Evolutionary conservation across 1,140 invertebrate genomes (phyloP), one percentile per base, ranked within the genome.

Genomic region (Andricus grossulariae): DNA sequence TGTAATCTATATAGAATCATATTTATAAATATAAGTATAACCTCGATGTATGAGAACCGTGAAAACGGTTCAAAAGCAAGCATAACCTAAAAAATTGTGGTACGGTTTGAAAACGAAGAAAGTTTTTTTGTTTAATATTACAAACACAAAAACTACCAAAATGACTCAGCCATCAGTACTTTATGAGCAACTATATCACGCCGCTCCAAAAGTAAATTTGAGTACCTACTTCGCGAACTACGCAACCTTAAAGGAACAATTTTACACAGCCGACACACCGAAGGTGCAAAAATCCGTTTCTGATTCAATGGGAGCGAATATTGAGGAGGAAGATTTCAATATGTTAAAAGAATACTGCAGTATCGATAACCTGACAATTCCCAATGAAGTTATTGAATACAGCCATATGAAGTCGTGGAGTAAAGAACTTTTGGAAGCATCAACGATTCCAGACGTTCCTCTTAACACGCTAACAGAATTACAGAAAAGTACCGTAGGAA

Each of bases 281-380:
- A 15, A 39, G 57, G 15, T 5, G n/a, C 77, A 0, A 72, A 73
- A n/a, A 32, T 71, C 52, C 49, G 25, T 19, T 72, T 82, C 18
- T 57, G 60, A 66, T 2, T 39, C 12, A 16, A 66, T 79, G 12
- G 45, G 54, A 39, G 71, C 79, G 45, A 82, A 83, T 8, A 71
- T 87, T n/a, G 55, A 60, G 15, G 54, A 84, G 11, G 81, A 84
- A n/a, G 81, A 83, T 49, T 79, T 71, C 13, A 25, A 72, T 11
- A 72, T 86, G 57, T 54, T 88, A 12, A 57, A 54, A 10, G 72
- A 82, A 19, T 86, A 87, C 71, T 88, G 86, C 75, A 84, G 83
- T 8, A 25, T 78, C 11, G 81, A 87, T 8, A 82, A 87, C 73
- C 80, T 88, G 60, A 86, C 84, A 13, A 73, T 85, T n/a, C 55